Evolutionary conservation across 2,113 vertebrate species (phyloP).

Genomic region (Hydrochoerus hydrochaeris): DNA sequence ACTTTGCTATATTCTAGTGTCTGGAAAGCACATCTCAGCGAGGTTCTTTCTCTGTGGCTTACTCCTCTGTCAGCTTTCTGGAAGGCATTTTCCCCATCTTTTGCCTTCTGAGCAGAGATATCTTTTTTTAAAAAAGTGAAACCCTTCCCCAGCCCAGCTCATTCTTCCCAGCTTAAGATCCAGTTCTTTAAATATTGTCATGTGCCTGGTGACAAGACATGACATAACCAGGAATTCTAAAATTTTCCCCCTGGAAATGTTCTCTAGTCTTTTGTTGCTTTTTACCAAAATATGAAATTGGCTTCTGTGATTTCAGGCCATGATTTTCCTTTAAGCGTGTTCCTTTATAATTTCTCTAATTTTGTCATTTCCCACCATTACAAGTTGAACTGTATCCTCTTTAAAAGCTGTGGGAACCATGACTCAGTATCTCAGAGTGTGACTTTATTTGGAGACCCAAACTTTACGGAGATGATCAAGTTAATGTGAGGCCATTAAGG

Average conservation of each 20-base stretch:
- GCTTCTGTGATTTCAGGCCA: not conserved
- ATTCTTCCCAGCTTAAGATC: not conserved
- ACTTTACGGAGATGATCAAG: not conserved
- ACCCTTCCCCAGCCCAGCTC: not conserved
- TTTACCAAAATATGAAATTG: not conserved
- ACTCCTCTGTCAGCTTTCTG: not conserved
- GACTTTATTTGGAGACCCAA: not conserved
- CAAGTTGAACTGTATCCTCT: not conserved
- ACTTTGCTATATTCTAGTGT: not conserved
- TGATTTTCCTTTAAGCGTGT: not conserved
- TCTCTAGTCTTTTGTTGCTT: not conserved
- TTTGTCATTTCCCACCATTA: not conserved
- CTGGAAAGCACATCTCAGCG: not conserved
- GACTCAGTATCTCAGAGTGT: not conserved
- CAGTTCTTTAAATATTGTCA: not conserved
- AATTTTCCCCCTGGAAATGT: not conserved
- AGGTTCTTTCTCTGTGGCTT: not conserved
- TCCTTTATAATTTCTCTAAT: slow-evolving; percentile 10
- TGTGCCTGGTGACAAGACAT: not conserved
- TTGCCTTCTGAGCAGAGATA: not conserved
- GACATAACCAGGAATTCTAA: not conserved
- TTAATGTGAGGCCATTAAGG: not conserved
- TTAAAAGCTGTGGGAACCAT: not conserved
- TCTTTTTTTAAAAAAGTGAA: not conserved
- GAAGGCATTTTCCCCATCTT: not conserved